Conservation (phyloP, 2,113 vertebrate species). For the Menidia beryllina region DNA sequence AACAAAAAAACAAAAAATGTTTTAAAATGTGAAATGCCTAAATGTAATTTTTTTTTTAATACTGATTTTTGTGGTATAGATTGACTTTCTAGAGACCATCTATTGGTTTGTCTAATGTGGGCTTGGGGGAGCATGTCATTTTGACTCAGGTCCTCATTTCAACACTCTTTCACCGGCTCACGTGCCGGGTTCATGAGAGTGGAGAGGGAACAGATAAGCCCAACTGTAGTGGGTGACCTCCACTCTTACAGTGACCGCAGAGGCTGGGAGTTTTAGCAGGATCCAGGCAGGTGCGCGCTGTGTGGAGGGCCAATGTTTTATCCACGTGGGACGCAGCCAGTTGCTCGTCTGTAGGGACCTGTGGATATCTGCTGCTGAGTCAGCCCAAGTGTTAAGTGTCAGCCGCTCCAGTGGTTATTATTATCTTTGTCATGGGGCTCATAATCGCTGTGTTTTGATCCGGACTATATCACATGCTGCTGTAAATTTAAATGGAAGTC, state of each 20-base stretch:
- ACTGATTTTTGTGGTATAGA: background rate
- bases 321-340: slow-evolving; percentile 43
- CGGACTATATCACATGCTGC: slow-evolving; percentile 30
- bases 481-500: slow-evolving; percentile 43
- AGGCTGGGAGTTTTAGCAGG: slow-evolving; percentile 34
- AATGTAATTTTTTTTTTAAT: too few species aligned
- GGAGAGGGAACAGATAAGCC: slow-evolving; percentile 60
- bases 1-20: background rate
- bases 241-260: slow-evolving; percentile 2
- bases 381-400: slow-evolving; percentile 43
- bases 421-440: slow-evolving; percentile 57
- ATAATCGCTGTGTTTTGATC: slow-evolving; percentile 35
- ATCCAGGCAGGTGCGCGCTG: slow-evolving; percentile 50
- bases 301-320: slow-evolving; percentile 18
- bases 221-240: slow-evolving; percentile 44
- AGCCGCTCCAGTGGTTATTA: slow-evolving; percentile 55
- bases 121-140: slow-evolving; percentile 22
- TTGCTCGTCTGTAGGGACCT: slow-evolving; percentile 43
- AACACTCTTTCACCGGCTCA: slow-evolving; percentile 49
- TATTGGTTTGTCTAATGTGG: slow-evolving; percentile 26
- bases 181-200: slow-evolving; percentile 35
- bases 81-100: background rate
- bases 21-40: too few species aligned
- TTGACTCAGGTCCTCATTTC: slow-evolving; percentile 62
- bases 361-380: slow-evolving; percentile 38